Evolutionary conservation across 2,888 invertebrate species (phyloP).

Genomic region (Physocephala rufipes): DNA sequence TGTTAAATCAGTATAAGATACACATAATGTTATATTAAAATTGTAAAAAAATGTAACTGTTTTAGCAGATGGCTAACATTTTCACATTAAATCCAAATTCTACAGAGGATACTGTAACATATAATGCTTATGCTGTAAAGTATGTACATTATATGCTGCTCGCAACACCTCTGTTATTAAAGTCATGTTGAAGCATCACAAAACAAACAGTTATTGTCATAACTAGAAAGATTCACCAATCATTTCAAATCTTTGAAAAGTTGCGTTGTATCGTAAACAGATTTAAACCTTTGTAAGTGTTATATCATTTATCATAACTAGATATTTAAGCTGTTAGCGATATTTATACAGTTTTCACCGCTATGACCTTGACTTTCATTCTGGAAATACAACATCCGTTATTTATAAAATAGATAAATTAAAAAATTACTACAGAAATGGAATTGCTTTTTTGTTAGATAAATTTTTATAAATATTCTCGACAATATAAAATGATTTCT

Average conservation of each 20-base stretch:
- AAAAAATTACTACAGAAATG: too few species aligned
- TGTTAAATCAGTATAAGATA: not conserved
- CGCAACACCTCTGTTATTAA: not conserved
- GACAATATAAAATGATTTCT: too few species aligned
- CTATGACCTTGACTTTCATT: too few species aligned
- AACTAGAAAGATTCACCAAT: not conserved
- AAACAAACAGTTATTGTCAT: not conserved
- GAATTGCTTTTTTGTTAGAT: too few species aligned
- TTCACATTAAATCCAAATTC: not conserved
- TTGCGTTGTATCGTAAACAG: conserved; percentile 14
- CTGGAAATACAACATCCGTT: too few species aligned
- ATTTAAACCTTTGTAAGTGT: conserved; percentile 18
- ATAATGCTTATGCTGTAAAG: not conserved
- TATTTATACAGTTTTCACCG: conserved; percentile 9
- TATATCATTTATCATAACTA: too few species aligned
- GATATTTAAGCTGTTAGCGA: not conserved
- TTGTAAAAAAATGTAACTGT: not conserved
- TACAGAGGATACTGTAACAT: not conserved
- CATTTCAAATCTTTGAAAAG: not conserved
- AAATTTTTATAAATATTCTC: too few species aligned
- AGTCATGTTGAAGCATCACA: not conserved
- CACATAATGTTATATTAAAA: conserved; percentile 12
- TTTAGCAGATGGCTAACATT: not conserved
- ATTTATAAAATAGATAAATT: too few species aligned
- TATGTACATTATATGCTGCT: not conserved